A percentile compares a stretch with the other conserved stretches of the same genome.
Evolutionary conservation across 2,888 invertebrate genomes (phyloP).

Genomic region (Corbicula japonica): DNA sequence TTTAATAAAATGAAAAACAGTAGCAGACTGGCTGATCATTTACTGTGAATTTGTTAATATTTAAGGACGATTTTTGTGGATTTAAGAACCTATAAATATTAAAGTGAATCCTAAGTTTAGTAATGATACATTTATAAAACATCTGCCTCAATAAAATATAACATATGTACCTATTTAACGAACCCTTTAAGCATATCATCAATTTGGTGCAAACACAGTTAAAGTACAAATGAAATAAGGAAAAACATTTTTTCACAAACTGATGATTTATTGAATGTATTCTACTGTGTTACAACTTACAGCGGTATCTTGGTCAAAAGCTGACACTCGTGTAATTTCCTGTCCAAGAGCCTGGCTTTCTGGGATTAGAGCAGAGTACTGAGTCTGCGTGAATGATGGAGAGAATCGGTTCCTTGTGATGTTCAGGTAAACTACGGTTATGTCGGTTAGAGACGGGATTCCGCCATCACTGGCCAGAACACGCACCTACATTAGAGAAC

Average conservation of each 20-base stretch:
- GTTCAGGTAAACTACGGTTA: constrained; percentile 76
- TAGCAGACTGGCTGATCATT: too few relatives aligned
- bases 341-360: constrained; percentile 71
- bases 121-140: too few relatives aligned
- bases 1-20: too few relatives aligned
- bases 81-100: too few relatives aligned
- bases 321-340: constrained; percentile 61
- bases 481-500: constrained; percentile 69
- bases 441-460: constrained; percentile 73
- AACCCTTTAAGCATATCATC: too few relatives aligned
- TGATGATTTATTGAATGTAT: background rate
- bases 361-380: constrained; percentile 55
- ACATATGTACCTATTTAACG: too few relatives aligned
- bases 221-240: background rate
- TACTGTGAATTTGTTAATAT: too few relatives aligned
- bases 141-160: too few relatives aligned
- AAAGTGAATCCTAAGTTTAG: too few relatives aligned
- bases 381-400: constrained; percentile 68
- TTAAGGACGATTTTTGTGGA: too few relatives aligned
- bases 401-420: constrained; percentile 81
- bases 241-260: background rate
- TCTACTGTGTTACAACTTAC: too few relatives aligned
- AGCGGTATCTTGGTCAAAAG: constrained; percentile 68
- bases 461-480: constrained; percentile 81
- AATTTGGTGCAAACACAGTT: too few relatives aligned